These are phyloP conservation scores for Epinephelus awoara DNA, from an alignment of 2,797 vertebrate species.

Conservation along the genomic window DNA sequence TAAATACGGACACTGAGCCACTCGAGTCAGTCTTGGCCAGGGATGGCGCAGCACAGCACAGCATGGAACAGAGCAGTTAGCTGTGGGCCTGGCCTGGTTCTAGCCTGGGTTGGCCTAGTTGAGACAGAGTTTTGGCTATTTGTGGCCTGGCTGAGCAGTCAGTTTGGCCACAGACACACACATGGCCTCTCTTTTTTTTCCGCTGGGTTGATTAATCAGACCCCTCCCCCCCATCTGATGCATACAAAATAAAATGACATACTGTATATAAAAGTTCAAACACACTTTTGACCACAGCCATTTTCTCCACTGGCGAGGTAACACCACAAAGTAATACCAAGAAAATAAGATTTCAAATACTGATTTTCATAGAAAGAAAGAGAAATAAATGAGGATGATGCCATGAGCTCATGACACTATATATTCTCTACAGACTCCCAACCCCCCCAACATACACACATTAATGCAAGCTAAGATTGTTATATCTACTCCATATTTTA, in stretches of 20 bases:
- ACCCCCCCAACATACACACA: constrained; percentile 40
- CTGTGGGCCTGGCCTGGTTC: constrained; percentile 63
- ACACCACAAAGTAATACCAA: constrained; percentile 55
- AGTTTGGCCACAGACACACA: constrained; percentile 53
- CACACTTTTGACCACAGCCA: constrained; percentile 39
- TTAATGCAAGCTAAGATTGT: constrained; percentile 51
- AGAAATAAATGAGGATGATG: constrained; percentile 41
- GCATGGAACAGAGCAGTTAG: constrained; percentile 52
- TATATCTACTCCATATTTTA: constrained; percentile 34
- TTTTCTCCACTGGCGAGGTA: constrained; percentile 35
- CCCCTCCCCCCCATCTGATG: constrained; percentile 24
- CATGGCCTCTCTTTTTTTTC: constrained; percentile 11
- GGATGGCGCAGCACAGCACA: constrained; percentile 44
- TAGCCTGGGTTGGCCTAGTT: constrained; percentile 71
- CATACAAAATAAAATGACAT: constrained; percentile 43
- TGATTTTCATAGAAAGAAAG: constrained; percentile 57
- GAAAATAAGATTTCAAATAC: constrained; percentile 55
- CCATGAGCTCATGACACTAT: constrained; percentile 48
- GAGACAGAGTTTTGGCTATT: constrained; percentile 62
- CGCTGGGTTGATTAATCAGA: constrained; percentile 47
- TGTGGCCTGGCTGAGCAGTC: constrained; percentile 63
- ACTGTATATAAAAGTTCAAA: constrained; percentile 51
- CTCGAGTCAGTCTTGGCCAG: constrained; percentile 53
- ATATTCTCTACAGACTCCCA: constrained; percentile 34
- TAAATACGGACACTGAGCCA: constrained; percentile 58